Base-by-base conservation (phyloP, 92 coral and sea anemone genomes). In the Bergia puertoricense region DNA sequence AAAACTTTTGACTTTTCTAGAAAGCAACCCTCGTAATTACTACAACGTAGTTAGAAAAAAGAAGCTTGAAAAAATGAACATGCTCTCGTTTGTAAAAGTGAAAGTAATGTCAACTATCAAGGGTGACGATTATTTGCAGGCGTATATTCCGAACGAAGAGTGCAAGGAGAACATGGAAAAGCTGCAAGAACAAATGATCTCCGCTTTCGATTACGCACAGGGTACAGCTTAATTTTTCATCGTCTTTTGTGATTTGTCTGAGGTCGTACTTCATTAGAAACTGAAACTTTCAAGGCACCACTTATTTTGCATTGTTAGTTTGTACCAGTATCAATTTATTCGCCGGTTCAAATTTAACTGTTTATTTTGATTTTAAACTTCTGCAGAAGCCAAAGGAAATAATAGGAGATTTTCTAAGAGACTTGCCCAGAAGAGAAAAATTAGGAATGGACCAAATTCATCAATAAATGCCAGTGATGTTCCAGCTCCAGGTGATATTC, bases 121-220 rank as follows among this genome's bases (percentile, higher is more conserved):
- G 81, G 95, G 95, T 15, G 90, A 93, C 20, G 74, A 88, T 38
- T 93, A 88, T 84, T 43, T 93, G 14, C 59, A 89, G n/a, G 65
- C 38, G 10, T 89, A 91, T 82, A 85, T 93, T 76, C 81, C 91
- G 6, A 88, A 76, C 45, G 77, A 88, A 81, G 79, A 86, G 36
- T 91, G 95, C 56, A 39, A 91, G n/a, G 83, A 88, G 48, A 86
- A 87, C 80, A 71, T 91, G 76, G 81, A 91, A 6, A 18, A 65
- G 15, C 79, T 91, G 73, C 88, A 91, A 54, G 20, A 66, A 7
- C 85, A 85, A 42, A 46, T 86, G 77, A 74, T 91, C 50, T 80
- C 89, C 13, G 93, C 90, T 3, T 93, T 71, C 79, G 90, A 93
- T 81, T 88, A 88, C 85, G 86, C 92, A 8, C 93, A 93, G 82